Percentiles rank a stretch among this genome's conserved stretches.
Conservation (phyloP, 1,140 invertebrate genomes). For the Globodera rostochiensis region DNA sequence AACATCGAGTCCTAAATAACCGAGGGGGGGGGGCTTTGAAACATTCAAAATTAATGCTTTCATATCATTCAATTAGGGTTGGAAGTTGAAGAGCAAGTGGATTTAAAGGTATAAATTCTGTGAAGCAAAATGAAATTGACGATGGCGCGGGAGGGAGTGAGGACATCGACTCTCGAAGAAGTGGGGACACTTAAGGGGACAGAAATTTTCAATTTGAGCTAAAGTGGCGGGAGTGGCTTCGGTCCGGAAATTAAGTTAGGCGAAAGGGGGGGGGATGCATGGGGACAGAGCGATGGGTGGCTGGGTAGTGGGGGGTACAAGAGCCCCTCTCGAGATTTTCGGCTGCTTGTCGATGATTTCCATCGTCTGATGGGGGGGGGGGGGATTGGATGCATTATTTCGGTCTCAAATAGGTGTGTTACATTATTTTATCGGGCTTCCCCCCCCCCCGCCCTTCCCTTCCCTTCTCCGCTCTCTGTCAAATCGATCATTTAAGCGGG, state of each 20-base stretch:
- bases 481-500: background rate
- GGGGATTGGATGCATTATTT: background rate
- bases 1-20: conserved; percentile 4
- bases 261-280: background rate
- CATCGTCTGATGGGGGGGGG: too few species aligned
- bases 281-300: background rate
- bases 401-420: background rate
- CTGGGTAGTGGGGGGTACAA: too few species aligned
- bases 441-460: too few species aligned
- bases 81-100: too few species aligned
- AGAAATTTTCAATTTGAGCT: conserved; percentile 1
- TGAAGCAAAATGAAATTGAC: background rate
- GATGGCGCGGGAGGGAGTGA: background rate
- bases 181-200: background rate
- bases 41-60: too few species aligned
- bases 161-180: background rate
- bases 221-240: background rate
- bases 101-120: background rate
- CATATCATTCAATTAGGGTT: too few species aligned
- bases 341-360: too few species aligned
- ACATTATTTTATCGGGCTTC: too few species aligned
- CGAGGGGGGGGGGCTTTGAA: background rate
- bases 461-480: background rate
- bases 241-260: background rate
- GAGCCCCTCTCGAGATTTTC: too few species aligned